phyloP scores from a whole-genome alignment of 2,113 vertebrate species.

The Corythoichthys haematopterus region DNA sequence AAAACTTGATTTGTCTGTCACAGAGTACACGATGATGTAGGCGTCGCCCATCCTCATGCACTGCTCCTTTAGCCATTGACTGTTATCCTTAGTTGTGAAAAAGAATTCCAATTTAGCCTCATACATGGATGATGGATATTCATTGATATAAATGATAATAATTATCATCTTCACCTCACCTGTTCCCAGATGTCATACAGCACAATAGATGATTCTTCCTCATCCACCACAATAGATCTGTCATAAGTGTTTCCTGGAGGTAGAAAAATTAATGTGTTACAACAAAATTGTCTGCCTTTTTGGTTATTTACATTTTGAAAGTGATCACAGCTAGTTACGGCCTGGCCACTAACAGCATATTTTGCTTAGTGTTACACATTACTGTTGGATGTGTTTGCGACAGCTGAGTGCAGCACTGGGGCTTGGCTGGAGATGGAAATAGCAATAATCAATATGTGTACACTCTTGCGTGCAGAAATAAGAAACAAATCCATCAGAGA shows the following conservation, averaged over 20 bases:
- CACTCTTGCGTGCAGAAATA: constrained; percentile 24
- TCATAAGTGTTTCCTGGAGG: constrained; percentile 87
- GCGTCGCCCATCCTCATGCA: constrained; percentile 98
- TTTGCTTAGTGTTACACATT: constrained; percentile 17
- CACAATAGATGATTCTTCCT: constrained; percentile 88
- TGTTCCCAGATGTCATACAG: constrained; percentile 98
- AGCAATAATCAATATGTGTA: constrained; percentile 48
- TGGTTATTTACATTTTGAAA: constrained; percentile 5
- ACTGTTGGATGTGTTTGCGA: constrained; percentile 29
- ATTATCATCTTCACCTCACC: constrained; percentile 66
- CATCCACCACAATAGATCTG: constrained; percentile 88
- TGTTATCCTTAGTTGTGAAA: constrained; percentile 78
- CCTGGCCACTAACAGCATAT: constrained; percentile 13
- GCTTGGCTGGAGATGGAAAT: constrained; percentile 40
- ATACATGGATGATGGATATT: background rate
- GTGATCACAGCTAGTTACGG: constrained; percentile 10
- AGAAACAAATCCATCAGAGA: background rate
- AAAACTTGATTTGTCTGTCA: constrained; percentile 96
- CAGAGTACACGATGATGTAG: constrained; percentile 96
- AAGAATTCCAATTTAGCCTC: constrained; percentile 7
- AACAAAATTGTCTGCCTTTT: background rate
- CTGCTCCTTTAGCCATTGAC: constrained; percentile 89
- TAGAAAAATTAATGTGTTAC: constrained; percentile 26
- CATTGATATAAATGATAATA: background rate
- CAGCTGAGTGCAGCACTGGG: constrained; percentile 22